Evolutionary conservation across 2,888 invertebrate genomes (phyloP).

Genomic region (Dilophus febrilis): DNA sequence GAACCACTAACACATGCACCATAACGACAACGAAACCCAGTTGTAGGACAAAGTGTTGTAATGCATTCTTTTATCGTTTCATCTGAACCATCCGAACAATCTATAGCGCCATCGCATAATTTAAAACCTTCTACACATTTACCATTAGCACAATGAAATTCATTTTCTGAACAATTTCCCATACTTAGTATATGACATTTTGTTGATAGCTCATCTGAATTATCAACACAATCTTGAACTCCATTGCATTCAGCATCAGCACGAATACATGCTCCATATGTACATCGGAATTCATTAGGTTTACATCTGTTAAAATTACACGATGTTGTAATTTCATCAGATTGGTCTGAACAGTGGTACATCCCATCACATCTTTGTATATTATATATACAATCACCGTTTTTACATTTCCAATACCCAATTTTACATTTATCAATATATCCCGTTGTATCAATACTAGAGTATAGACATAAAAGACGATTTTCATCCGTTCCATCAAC

Average conservation of each 20-base stretch:
- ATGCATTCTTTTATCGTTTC: conserved; percentile 17
- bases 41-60: conserved; percentile 29
- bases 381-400: background rate
- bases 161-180: background rate
- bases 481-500: conserved; percentile 19
- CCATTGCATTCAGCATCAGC: conserved; percentile 31
- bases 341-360: background rate
- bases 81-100: conserved; percentile 9
- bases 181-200: background rate
- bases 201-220: conserved; percentile 3
- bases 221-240: conserved; percentile 1
- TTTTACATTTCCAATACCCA: background rate
- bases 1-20: conserved; percentile 16
- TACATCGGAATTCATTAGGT: conserved; percentile 36
- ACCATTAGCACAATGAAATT: conserved; percentile 5
- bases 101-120: conserved; percentile 24
- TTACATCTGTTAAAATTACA: conserved; percentile 25
- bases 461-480: conserved; percentile 1
- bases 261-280: conserved; percentile 42
- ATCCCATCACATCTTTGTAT: background rate
- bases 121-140: conserved; percentile 7
- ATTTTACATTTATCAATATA: no score
- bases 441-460: no score
- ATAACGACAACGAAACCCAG: conserved; percentile 22
- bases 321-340: background rate